Evolutionary conservation across 2,888 invertebrate species (phyloP).

Genomic region (Parnassius smintheus): DNA sequence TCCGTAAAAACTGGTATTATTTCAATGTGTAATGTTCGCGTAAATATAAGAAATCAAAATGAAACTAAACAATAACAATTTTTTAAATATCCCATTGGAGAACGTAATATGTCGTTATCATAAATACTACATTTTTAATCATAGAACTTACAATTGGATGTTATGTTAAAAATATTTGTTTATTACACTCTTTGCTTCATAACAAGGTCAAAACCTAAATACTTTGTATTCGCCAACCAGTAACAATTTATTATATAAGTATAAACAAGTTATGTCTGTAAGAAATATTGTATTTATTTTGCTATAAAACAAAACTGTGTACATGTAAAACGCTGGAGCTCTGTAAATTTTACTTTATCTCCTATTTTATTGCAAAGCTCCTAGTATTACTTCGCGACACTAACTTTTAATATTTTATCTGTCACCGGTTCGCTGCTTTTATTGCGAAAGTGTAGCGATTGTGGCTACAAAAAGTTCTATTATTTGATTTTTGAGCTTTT

Average conservation of each 20-base stretch:
- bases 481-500: slow-evolving; percentile 30
- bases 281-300: slow-evolving; percentile 21
- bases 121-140: too few species aligned
- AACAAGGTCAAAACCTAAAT: not conserved
- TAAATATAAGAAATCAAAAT: too few species aligned
- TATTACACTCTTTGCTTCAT: not conserved
- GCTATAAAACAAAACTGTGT: slow-evolving; percentile 24
- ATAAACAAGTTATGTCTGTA: slow-evolving; percentile 10
- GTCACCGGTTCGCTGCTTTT: slow-evolving; percentile 69
- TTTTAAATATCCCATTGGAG: too few species aligned
- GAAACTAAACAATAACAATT: too few species aligned
- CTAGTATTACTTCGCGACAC: slow-evolving; percentile 48
- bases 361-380: slow-evolving; percentile 42
- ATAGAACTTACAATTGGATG: too few species aligned
- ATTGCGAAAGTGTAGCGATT: slow-evolving; percentile 59
- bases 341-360: slow-evolving; percentile 33
- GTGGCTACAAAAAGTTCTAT: slow-evolving; percentile 51
- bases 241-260: slow-evolving; percentile 9
- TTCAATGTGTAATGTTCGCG: too few species aligned
- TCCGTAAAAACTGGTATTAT: too few species aligned
- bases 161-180: too few species aligned
- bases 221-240: not conserved
- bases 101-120: too few species aligned
- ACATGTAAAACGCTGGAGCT: slow-evolving; percentile 23
- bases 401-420: slow-evolving; percentile 68